A percentile compares a stretch with the other conserved stretches of the same genome.
Conservation (phyloP, 2,888 invertebrate species). For the Hirudinaria manillensis region DNA sequence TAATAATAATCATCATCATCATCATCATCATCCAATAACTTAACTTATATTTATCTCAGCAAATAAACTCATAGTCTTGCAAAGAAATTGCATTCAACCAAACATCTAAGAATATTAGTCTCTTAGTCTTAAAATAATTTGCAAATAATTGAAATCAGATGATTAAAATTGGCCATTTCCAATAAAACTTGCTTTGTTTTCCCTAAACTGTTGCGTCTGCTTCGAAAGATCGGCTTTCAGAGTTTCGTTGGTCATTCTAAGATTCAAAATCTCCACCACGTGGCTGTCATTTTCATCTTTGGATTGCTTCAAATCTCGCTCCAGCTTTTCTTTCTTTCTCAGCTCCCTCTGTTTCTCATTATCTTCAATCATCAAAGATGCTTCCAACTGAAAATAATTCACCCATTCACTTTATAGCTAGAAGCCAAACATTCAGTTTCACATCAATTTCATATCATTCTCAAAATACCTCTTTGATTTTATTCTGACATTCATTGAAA, state of each 20-base stretch:
- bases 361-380: constrained; percentile 15
- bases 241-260: constrained; percentile 6
- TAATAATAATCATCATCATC: too few species aligned
- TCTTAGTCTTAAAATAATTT: background rate
- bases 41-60: too few species aligned
- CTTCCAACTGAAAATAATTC: constrained; percentile 22
- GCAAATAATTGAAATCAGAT: background rate
- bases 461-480: constrained; percentile 28
- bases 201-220: constrained; percentile 25
- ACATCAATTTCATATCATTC: background rate
- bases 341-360: constrained; percentile 27
- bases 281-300: constrained; percentile 19
- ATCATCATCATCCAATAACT: too few species aligned
- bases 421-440: background rate
- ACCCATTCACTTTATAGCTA: background rate
- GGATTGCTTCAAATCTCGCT: constrained; percentile 28
- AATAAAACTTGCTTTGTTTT: constrained; percentile 22
- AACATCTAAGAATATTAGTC: too few species aligned
- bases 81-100: too few species aligned
- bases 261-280: background rate
- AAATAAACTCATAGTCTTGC: too few species aligned
- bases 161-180: background rate
- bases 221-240: constrained; percentile 4
- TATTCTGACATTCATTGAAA: constrained; percentile 1
- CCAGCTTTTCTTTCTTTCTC: constrained; percentile 29